phyloP scores from a whole-genome alignment of 2,113 vertebrate species.

The Brachyhypopomus occidentalis region DNA sequence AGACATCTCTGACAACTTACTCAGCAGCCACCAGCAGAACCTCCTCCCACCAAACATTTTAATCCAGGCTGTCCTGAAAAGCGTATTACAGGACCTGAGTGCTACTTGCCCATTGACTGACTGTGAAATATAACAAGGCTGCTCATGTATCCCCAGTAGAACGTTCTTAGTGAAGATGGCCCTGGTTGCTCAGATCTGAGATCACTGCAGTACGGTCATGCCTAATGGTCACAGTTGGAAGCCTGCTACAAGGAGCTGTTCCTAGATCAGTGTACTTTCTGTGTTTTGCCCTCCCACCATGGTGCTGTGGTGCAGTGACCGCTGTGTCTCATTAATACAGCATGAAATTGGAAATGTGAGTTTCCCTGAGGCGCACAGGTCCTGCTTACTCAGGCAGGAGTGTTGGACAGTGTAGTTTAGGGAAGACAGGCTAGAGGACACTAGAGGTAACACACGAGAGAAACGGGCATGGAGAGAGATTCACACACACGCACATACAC shows the following conservation, averaged over 20 bases:
- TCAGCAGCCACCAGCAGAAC: neutral
- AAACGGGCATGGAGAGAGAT: constrained; percentile 4
- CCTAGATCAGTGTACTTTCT: constrained; percentile 26
- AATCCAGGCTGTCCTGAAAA: constrained; percentile 13
- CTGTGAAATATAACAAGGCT: neutral
- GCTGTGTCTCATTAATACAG: constrained; percentile 63
- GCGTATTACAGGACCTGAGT: neutral
- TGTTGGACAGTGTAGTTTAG: constrained; percentile 36
- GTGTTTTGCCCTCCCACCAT: constrained; percentile 9
- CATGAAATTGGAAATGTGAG: constrained; percentile 68
- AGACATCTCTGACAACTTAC: constrained; percentile 1
- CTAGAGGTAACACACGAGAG: constrained; percentile 1
- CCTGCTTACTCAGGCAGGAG: constrained; percentile 55
- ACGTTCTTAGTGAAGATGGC: neutral
- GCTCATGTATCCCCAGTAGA: neutral
- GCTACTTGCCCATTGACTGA: neutral
- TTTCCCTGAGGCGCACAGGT: constrained; percentile 46
- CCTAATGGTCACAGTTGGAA: neutral
- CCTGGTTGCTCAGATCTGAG: neutral
- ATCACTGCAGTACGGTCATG: neutral
- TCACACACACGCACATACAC: neutral
- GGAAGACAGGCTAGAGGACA: constrained; percentile 42
- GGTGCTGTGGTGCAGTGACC: constrained; percentile 51
- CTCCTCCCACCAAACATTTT: constrained; percentile 30
- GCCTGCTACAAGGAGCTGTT: neutral